Evolutionary conservation across 2,888 invertebrate genomes (phyloP).

Genomic region (Cybosia mesomella): DNA sequence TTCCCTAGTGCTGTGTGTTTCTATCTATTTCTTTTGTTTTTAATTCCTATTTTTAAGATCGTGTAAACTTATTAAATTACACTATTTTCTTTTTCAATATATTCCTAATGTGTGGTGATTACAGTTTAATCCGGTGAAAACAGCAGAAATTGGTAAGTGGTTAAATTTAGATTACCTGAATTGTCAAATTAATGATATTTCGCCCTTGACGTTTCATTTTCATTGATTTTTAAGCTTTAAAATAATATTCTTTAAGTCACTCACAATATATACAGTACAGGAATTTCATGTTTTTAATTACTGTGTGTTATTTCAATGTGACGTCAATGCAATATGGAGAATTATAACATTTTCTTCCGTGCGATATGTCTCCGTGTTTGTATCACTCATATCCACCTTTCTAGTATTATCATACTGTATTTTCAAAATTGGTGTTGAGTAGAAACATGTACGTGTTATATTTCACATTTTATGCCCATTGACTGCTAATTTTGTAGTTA

Average conservation of each 20-base stretch:
- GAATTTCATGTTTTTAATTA: conserved; percentile 19
- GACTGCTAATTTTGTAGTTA: background rate
- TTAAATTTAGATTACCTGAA: conserved; percentile 48
- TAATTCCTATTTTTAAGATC: conserved; percentile 41
- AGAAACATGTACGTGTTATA: background rate
- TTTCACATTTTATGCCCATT: background rate
- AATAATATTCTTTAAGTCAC: conserved; percentile 16
- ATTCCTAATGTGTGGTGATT: conserved; percentile 41
- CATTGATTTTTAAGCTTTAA: conserved; percentile 32
- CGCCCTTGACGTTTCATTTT: conserved; percentile 69
- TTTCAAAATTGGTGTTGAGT: background rate
- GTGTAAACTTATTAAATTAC: conserved; percentile 24
- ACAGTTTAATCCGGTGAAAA: conserved; percentile 41
- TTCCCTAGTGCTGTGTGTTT: conserved; percentile 52
- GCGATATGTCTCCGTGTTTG: conserved; percentile 31
- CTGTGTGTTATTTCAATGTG: conserved; percentile 42
- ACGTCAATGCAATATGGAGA: conserved; percentile 60
- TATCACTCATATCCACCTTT: conserved; percentile 22
- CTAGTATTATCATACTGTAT: conserved; percentile 15
- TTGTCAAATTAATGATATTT: conserved; percentile 59
- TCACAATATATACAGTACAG: background rate
- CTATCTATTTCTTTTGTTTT: conserved; percentile 60
- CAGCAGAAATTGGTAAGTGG: conserved; percentile 60
- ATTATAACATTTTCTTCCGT: conserved; percentile 32
- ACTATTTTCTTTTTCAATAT: conserved; percentile 31